Base-by-base conservation (phyloP, 2,888 invertebrate genomes). In the Calliopum simillimum region DNA sequence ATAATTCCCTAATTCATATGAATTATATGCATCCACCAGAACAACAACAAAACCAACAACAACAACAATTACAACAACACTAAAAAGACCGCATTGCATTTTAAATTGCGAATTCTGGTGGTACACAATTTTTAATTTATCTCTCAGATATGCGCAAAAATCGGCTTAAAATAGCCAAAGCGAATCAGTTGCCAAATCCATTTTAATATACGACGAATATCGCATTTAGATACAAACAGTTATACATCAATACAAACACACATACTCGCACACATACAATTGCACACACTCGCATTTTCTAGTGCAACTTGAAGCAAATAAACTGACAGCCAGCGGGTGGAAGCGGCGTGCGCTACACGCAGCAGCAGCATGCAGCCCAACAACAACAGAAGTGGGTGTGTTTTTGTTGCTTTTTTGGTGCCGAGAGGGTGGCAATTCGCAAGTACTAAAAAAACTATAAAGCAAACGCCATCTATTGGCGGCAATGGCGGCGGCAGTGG, bases 161-260 rank as follows among this genome's bases (percentile, higher is more conserved):
- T 70, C 71, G 73, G 75, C 77, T 78, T 78, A 76, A 81, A 80
- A 80, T 79, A 79, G 78, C 70, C 72, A 68, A 33, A 33, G 62
- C 76, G 71, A 81, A 78, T 81, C 80, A 79, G 80, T 77, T 80
- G 80, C 80, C 79, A 79, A 80, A 80, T 76, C 77, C 79, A 79
- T 79, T 79, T 81, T 80, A 80, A 79, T 79, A 78, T 78, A 76
- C 71, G 76, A 73, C 69, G 23, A 43, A 55, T n/a, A 67, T 25
- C 19, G 51, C 61, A 63, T 23, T 11, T 43, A 41, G 43, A 25
- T 23, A 53, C 64, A 43, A 41, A 51, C 59, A n/a, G 56, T 55
- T 56, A 16, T 59, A 5, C 33, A 61, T 49, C 46, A 53, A 21
- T 23, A 55, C 33, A 55, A 33, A 33, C 49, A 56, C 61, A 59